These are phyloP conservation scores for Lepus timidus DNA, from an alignment of 2,113 vertebrate species.

Conservation along the genomic window DNA sequence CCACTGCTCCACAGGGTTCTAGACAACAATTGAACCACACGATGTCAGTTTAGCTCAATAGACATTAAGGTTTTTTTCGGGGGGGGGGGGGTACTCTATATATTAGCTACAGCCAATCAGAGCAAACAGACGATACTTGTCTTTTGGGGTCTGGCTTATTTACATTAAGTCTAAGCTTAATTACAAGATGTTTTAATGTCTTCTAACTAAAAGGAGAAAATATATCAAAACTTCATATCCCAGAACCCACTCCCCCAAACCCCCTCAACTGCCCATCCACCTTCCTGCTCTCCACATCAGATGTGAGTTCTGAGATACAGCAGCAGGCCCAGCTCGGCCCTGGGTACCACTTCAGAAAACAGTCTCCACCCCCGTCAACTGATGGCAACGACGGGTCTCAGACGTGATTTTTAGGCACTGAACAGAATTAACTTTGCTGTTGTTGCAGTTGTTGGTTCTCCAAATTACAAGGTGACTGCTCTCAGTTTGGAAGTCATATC, in stretches of 20 bases:
- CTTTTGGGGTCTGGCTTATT: too few species aligned
- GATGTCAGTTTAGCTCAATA: too few species aligned
- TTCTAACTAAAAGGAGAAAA: slow-evolving; percentile 29
- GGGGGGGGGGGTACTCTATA: too few species aligned
- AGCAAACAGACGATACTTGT: too few species aligned
- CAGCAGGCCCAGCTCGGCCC: not conserved
- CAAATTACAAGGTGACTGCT: slow-evolving; percentile 64
- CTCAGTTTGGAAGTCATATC: slow-evolving; percentile 64
- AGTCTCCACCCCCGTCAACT: not conserved
- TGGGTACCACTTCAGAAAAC: slow-evolving; percentile 12
- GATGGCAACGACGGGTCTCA: not conserved
- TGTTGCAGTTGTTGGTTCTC: not conserved
- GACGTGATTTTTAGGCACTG: not conserved
- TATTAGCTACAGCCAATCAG: too few species aligned
- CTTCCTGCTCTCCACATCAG: too few species aligned
- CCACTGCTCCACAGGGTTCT: too few species aligned
- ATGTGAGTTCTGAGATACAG: not conserved
- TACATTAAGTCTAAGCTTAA: too few species aligned
- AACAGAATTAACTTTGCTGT: slow-evolving; percentile 54
- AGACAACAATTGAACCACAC: too few species aligned
- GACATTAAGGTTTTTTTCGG: too few species aligned
- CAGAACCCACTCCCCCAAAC: accelerated
- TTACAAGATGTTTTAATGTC: not conserved
- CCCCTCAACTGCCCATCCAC: accelerated
- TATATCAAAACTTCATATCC: not conserved